phyloP scores from a whole-genome alignment of 2,113 vertebrate species.

The Austrofundulus limnaeus region DNA sequence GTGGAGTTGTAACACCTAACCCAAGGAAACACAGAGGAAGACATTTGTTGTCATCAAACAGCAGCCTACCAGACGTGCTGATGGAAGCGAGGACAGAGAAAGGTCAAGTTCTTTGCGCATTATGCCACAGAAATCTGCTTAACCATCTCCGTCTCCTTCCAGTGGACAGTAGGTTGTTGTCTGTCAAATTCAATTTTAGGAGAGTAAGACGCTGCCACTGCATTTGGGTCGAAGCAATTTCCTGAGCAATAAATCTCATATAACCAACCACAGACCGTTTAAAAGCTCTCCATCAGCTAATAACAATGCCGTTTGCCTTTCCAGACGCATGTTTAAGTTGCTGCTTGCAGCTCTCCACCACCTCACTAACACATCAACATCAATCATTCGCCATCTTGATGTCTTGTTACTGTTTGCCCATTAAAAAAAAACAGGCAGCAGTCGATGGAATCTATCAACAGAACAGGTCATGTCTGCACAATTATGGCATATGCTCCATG shows the following conservation, averaged over 20 bases:
- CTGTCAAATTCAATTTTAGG: constrained; percentile 77
- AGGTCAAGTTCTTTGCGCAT: constrained; percentile 65
- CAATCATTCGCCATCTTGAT: constrained; percentile 55
- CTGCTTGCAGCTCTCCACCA: constrained; percentile 33
- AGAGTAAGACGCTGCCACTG: constrained; percentile 59
- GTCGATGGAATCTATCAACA: constrained; percentile 62
- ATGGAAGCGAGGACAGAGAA: constrained; percentile 30
- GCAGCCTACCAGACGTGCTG: constrained; percentile 32
- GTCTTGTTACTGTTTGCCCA: constrained; percentile 62
- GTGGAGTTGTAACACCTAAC: constrained; percentile 14
- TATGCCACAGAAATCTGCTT: constrained; percentile 67
- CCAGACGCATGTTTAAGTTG: constrained; percentile 50
- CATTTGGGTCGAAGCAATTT: constrained; percentile 73
- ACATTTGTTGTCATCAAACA: constrained; percentile 45
- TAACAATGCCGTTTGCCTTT: constrained; percentile 60
- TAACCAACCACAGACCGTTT: constrained; percentile 66
- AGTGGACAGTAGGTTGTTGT: constrained; percentile 62
- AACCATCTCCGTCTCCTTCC: constrained; percentile 62
- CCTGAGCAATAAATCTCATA: constrained; percentile 71
- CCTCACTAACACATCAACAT: constrained; percentile 41
- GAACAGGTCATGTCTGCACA: constrained; percentile 59
- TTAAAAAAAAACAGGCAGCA: constrained; percentile 54
- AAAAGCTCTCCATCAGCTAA: constrained; percentile 68
- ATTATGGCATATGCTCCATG: constrained; percentile 35
- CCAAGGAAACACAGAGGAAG: constrained; percentile 16